Evolutionary conservation across 1,140 invertebrate genomes (phyloP).

Genomic region (Drosophila bocki): DNA sequence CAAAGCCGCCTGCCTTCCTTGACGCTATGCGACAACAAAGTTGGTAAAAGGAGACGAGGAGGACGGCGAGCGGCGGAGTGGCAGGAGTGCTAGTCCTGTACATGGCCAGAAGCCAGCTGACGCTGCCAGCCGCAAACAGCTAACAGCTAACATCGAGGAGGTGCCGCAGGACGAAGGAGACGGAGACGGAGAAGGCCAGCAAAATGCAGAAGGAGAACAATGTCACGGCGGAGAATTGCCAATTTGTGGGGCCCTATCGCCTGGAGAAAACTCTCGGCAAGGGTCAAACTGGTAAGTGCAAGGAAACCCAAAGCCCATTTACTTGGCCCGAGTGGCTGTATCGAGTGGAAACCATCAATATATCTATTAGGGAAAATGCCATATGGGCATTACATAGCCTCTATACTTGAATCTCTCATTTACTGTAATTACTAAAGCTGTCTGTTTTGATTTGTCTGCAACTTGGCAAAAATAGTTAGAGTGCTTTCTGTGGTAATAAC

Average conservation of each 20-base stretch:
- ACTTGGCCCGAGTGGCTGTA: conserved; percentile 6
- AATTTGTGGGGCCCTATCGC: conserved; percentile 99
- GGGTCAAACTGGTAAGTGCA: conserved; percentile 97
- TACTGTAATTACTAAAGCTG: conserved; percentile 13
- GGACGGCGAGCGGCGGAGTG: conserved; percentile 19
- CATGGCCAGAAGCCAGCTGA: conserved; percentile 69
- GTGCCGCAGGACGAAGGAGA: conserved; percentile 22
- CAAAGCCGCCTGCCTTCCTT: conserved; percentile 38
- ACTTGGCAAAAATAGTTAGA: background rate
- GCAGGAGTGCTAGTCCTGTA: conserved; percentile 41
- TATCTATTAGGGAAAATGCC: conserved; percentile 18
- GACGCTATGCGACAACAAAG: conserved; percentile 67
- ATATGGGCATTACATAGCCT: background rate
- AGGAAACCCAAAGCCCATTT: conserved; percentile 21
- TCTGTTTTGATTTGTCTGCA: background rate
- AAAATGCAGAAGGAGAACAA: conserved; percentile 86
- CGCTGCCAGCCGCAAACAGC: conserved; percentile 61
- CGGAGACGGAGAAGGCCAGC: conserved; percentile 41
- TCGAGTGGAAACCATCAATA: conserved; percentile 19
- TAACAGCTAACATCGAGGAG: conserved; percentile 54
- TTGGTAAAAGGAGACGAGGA: conserved; percentile 43
- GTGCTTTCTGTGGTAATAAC: background rate
- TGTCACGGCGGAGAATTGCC: conserved; percentile 90
- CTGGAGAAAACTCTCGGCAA: conserved; percentile 99
- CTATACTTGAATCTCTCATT: conserved; percentile 1